phyloP scores from a whole-genome alignment of 2,113 vertebrate species.

The Datnioides undecimradiatus region DNA sequence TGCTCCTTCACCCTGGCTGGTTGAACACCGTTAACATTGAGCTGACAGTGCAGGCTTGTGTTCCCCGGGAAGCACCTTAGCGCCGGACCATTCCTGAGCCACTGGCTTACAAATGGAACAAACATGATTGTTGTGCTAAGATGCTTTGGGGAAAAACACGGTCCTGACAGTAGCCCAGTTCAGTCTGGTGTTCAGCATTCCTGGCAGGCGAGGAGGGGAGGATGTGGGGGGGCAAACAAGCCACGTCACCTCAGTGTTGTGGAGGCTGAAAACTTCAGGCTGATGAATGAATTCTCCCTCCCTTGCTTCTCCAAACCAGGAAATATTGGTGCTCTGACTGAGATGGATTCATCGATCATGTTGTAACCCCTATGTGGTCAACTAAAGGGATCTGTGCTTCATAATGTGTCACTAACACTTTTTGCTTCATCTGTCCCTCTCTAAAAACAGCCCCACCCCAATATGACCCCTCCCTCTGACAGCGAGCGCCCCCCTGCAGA shows the following conservation, averaged over 20 bases:
- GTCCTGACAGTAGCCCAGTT: conserved; percentile 40
- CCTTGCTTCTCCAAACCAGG: conserved; percentile 15
- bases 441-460: neutral
- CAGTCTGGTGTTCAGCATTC: conserved; percentile 42
- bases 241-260: conserved; percentile 14
- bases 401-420: conserved; percentile 37
- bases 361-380: conserved; percentile 38
- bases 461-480: neutral
- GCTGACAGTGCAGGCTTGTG: conserved; percentile 32
- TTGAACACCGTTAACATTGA: conserved; percentile 33
- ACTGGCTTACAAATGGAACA: conserved; percentile 66
- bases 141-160: conserved; percentile 31
- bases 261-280: conserved; percentile 29
- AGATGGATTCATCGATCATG: conserved; percentile 14
- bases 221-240: neutral
- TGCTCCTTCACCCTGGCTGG: conserved; percentile 43
- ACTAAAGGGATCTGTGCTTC: conserved; percentile 79
- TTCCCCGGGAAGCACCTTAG: conserved; percentile 52
- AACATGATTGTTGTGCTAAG: conserved; percentile 71
- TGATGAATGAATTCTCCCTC: conserved; percentile 31
- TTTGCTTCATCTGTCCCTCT: conserved; percentile 22
- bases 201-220: conserved; percentile 36
- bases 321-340: conserved; percentile 49
- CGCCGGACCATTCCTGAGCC: conserved; percentile 55
- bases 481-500: conserved; percentile 14